phyloP scores from a whole-genome alignment of 2,888 invertebrate genomes.

The Heteromyza rotundicornis region DNA sequence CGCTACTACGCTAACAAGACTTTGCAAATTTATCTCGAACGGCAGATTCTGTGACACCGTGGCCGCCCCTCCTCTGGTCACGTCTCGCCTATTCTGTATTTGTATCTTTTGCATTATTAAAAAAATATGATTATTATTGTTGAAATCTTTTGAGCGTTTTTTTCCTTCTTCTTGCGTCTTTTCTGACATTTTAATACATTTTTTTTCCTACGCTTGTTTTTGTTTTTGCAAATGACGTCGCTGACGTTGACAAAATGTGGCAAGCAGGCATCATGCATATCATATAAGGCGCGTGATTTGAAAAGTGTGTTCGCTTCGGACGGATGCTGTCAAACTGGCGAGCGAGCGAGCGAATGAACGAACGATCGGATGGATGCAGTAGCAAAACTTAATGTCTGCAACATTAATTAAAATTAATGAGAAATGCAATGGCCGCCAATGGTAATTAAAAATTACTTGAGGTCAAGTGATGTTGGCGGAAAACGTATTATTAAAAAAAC shows the following conservation, averaged over 20 bases:
- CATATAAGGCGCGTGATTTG: neutral
- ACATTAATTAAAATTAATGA: slow-evolving; percentile 20
- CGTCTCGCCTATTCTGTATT: neutral
- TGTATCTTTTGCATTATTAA: slow-evolving; percentile 6
- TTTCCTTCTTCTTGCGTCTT: slow-evolving; percentile 2
- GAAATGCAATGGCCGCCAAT: too few relatives aligned
- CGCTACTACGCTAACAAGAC: slow-evolving; percentile 19
- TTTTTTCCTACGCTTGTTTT: neutral
- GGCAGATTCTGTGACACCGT: neutral
- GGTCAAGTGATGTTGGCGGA: neutral
- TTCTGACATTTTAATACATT: slow-evolving; percentile 9
- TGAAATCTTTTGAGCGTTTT: neutral
- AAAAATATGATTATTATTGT: slow-evolving; percentile 7
- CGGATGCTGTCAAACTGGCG: neutral
- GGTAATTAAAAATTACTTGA: neutral
- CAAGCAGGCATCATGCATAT: slow-evolving; percentile 11
- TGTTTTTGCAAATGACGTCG: slow-evolving; percentile 24
- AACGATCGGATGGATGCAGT: neutral
- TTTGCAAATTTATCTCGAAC: slow-evolving; percentile 9
- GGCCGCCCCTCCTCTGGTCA: neutral
- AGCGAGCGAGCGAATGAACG: neutral
- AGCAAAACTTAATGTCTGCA: neutral
- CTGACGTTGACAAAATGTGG: slow-evolving; percentile 23
- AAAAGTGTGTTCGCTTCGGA: neutral
- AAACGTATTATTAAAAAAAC: neutral